Base-by-base conservation (phyloP, 2,888 invertebrate species). In the Silvanus unidentatus region DNA sequence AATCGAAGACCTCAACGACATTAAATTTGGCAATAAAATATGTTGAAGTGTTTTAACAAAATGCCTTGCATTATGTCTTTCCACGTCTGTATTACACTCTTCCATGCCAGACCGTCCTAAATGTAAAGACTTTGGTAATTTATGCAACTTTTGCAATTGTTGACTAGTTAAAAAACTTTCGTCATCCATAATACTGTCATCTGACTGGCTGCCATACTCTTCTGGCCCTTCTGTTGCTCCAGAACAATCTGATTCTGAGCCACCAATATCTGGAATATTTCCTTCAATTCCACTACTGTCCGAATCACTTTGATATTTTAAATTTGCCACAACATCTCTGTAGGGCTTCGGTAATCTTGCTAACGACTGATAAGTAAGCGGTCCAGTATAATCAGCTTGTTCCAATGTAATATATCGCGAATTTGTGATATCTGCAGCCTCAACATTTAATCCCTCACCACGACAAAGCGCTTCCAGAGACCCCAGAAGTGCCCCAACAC, bases 51-150 rank as follows among this genome's bases (percentile, higher is more conserved):
- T 86, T 62, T 84, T 83, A 0, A 88, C 82, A 66, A 92, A 94
- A 63, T 87, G 85, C 13, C 86, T 75, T 0, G 93, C 91, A 66
- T 92, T 92, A 65, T 90, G 88, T 40, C 91, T 77, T 68, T 94
- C 93, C 35, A 87, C 79, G 63, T 91, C 90, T 9, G 87, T 86
- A 55, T 89, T 88, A 56, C 84, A 84, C 64, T 84, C 78, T 48
- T 77, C 72, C 27, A 72, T 56, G 28, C 73, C 73, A 39, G 66
- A 61, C 29, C 72, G 65, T 10, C 72, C 71, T 47, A 77, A 68
- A 61, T 78, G 75, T 42, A 79, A 65, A 44, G 76, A 77, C 62
- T 78, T 77, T 9, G 78, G 78, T 44, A 78, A 63, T 60, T 77
- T 77, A 59, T 78, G 77, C 47, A 79, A 60, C 54, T 77, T 72